Conservation (phyloP, 2,113 vertebrate genomes). For the Cyprinodon tularosa region DNA sequence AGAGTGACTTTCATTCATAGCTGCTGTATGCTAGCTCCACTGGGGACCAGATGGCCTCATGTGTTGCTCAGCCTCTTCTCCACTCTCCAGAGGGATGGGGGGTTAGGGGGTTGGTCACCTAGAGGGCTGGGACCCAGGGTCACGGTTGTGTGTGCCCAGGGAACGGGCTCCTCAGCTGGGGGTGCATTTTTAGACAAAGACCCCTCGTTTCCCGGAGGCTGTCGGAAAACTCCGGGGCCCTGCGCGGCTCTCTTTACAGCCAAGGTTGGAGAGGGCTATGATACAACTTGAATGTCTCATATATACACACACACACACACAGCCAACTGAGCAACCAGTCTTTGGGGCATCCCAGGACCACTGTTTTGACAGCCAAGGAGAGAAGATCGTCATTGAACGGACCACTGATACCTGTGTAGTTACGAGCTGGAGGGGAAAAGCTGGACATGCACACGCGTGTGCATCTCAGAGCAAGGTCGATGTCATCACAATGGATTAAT, state of each 20-base stretch:
- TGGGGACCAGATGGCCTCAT: conserved; percentile 79
- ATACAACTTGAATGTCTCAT: conserved; percentile 48
- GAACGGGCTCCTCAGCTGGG: conserved; percentile 73
- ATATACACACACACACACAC: conserved; percentile 15
- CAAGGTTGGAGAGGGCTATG: conserved; percentile 73
- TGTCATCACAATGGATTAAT: conserved; percentile 85
- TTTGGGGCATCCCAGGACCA: conserved; percentile 74
- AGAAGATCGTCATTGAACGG: conserved; percentile 78
- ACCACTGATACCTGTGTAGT: conserved; percentile 78
- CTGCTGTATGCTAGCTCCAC: conserved; percentile 32
- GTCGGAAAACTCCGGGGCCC: conserved; percentile 53
- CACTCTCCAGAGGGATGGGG: conserved; percentile 48
- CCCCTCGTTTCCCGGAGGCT: conserved; percentile 68
- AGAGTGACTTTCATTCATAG: conserved; percentile 24
- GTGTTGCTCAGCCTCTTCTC: conserved; percentile 62
- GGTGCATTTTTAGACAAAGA: conserved; percentile 64
- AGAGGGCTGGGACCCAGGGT: conserved; percentile 67
- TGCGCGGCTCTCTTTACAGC: conserved; percentile 75
- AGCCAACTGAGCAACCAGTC: conserved; percentile 75
- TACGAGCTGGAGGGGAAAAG: conserved; percentile 68
- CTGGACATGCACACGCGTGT: conserved; percentile 60
- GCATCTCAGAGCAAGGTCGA: conserved; percentile 82
- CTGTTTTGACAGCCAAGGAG: conserved; percentile 81
- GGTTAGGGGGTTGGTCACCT: conserved; percentile 49
- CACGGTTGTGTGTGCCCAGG: conserved; percentile 64